Evolutionary conservation across 1,140 invertebrate genomes (phyloP).

Genomic region (Pseudomyrmex flavicornis): DNA sequence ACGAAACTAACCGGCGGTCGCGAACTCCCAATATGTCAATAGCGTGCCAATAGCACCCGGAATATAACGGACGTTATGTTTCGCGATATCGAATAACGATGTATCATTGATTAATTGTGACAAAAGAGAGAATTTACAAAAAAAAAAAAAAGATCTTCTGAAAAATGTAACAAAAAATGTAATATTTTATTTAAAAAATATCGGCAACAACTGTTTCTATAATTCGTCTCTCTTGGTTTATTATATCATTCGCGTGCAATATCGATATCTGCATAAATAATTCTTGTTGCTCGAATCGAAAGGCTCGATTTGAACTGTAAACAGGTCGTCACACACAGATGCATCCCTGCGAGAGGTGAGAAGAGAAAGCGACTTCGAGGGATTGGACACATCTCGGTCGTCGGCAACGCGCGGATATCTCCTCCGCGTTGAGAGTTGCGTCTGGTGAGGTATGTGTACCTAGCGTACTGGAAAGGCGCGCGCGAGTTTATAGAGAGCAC

Average conservation of each 20-base stretch:
- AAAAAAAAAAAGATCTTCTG: neutral
- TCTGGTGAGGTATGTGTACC: constrained; percentile 54
- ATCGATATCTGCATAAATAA: too few species aligned
- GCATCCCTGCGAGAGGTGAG: constrained; percentile 23
- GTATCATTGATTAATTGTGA: neutral
- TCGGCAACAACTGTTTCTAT: too few species aligned
- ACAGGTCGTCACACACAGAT: neutral
- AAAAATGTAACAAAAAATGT: neutral
- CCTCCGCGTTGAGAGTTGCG: constrained; percentile 33
- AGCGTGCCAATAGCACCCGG: constrained; percentile 20
- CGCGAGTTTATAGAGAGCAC: constrained; percentile 55
- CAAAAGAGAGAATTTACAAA: neutral
- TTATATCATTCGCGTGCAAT: too few species aligned
- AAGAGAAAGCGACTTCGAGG: constrained; percentile 7
- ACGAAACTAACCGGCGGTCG: neutral
- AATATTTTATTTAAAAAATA: neutral
- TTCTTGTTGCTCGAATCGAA: neutral
- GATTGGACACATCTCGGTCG: constrained; percentile 38
- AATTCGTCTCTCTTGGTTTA: too few species aligned
- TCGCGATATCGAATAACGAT: constrained; percentile 15
- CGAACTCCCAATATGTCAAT: constrained; percentile 6
- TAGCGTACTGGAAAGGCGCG: constrained; percentile 43
- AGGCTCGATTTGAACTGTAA: neutral
- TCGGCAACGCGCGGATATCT: constrained; percentile 46
- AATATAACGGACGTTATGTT: neutral